A percentile compares a stretch with the other conserved stretches of the same genome.
These are phyloP conservation scores for Tenrec ecaudatus DNA, from an alignment of 2,113 vertebrate species.

Conservation along the genomic window DNA sequence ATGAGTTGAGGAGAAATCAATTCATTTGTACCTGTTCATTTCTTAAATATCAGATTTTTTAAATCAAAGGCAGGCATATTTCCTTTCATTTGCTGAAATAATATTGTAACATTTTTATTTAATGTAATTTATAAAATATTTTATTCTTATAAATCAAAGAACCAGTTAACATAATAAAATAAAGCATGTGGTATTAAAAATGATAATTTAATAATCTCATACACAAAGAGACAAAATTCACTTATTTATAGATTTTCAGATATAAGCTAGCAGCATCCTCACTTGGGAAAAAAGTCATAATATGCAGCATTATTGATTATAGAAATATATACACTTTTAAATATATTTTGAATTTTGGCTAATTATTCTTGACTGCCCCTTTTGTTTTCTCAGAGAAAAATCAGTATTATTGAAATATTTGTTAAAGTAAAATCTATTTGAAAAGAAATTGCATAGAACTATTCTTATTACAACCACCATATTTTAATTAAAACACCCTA, in stretches of 20 bases:
- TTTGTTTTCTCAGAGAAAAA: constrained; percentile 17
- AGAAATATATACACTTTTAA: neutral
- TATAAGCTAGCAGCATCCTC: neutral
- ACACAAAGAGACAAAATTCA: neutral
- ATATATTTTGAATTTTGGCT: constrained; percentile 27
- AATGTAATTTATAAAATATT: neutral
- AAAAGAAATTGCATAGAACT: neutral
- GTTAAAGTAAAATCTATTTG: neutral
- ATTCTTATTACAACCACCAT: neutral
- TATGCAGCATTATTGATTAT: too few relatives aligned
- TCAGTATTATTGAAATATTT: constrained; percentile 50
- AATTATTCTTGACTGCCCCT: constrained; percentile 36
- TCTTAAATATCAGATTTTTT: neutral
- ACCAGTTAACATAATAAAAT: neutral
- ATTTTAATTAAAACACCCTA: constrained; percentile 35
- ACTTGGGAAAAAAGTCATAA: neutral
- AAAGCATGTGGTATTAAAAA: neutral
- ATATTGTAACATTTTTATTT: neutral
- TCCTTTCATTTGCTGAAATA: neutral
- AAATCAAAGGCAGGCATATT: neutral
- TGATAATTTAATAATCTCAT: neutral
- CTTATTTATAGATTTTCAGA: neutral
- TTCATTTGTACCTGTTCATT: too few relatives aligned
- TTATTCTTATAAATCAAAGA: neutral
- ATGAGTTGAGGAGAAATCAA: neutral